A percentile compares a stretch with the other conserved stretches of the same genome.
These are phyloP conservation scores for Pseudomyrmex flavicornis DNA, from an alignment of 1,140 invertebrate genomes.

Conservation along the genomic window DNA sequence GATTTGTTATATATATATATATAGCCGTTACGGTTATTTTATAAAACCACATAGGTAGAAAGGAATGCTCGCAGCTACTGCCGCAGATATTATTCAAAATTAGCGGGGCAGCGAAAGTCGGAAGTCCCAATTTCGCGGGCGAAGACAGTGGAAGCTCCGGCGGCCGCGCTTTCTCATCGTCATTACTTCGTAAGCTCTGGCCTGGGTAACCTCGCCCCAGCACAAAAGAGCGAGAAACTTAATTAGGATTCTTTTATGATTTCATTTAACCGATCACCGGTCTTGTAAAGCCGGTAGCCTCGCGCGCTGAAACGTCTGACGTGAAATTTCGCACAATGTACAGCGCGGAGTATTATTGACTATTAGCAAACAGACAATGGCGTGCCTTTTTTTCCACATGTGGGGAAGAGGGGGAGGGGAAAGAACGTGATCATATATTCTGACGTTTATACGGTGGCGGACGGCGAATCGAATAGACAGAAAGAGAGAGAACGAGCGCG, in stretches of 20 bases:
- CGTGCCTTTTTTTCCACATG: constrained; percentile 71
- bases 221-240: constrained; percentile 79
- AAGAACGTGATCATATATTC: constrained; percentile 40
- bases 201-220: constrained; percentile 66
- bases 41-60: constrained; percentile 24
- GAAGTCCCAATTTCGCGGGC: constrained; percentile 76
- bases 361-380: constrained; percentile 81
- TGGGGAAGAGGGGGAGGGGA: neutral
- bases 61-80: constrained; percentile 42
- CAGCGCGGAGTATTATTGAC: constrained; percentile 77
- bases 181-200: constrained; percentile 63
- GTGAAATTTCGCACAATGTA: constrained; percentile 80
- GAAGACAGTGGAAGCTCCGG: constrained; percentile 53
- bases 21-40: neutral
- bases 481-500: too few relatives aligned
- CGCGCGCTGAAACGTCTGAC: constrained; percentile 66
- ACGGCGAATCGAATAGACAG: constrained; percentile 34
- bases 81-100: constrained; percentile 69
- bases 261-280: constrained; percentile 79
- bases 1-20: neutral
- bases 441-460: constrained; percentile 30
- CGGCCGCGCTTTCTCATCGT: constrained; percentile 60
- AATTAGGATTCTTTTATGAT: constrained; percentile 84
- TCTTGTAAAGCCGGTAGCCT: constrained; percentile 70
- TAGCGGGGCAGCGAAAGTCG: constrained; percentile 71